Base-by-base conservation (phyloP, 2,113 vertebrate species). In the Misgurnus mizolepis region DNA sequence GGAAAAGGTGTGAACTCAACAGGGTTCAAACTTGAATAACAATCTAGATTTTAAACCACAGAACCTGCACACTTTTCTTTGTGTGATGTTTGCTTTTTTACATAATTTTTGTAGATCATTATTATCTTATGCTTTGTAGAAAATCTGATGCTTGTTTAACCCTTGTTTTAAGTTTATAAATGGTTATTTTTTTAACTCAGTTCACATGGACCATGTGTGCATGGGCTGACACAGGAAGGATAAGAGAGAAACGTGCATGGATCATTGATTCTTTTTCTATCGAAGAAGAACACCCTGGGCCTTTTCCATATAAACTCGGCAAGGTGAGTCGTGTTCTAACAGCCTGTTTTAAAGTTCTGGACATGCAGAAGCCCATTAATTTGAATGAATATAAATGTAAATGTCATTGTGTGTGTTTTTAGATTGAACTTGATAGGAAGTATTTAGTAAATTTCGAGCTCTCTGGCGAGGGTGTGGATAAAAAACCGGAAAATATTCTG, bases 211-310 rank as follows among this genome's bases (percentile, higher is more conserved):
- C 88, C 43, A 62, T 71, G 6, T 87, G 12, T 80, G 61, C 58
- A 9, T 83, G 1, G 56, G 53, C 27, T 27, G 65, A 45, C 27
- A 50, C 8, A 14, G 27, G 78, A 55, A 82, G 80, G 65, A 15
- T 72, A 11, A 78, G 91, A 18, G 84, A 88, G 62, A 93, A 90
- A 77, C 83, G 92, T 80, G 67, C 70, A 45, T 93, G 93, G 92
- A 92, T 92, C 14, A 92, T 93, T 39, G 85, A 91, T 7, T 88
- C 90, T 0, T 93, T 90, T 39, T 39, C 0, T 2, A 89, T 93
- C 8, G 56, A 90, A n/a, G 93, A 93, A 78, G 87, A 85, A 67
- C 40, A 80, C 6, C 12, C 39, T 0, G 88, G 89, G 9, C 3
- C 14, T 4, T 91, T 70, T 18, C 89, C 88, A 18, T 88, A 90